Conservation (phyloP, 2,888 invertebrate species). For the Subacronicta megacephala region DNA sequence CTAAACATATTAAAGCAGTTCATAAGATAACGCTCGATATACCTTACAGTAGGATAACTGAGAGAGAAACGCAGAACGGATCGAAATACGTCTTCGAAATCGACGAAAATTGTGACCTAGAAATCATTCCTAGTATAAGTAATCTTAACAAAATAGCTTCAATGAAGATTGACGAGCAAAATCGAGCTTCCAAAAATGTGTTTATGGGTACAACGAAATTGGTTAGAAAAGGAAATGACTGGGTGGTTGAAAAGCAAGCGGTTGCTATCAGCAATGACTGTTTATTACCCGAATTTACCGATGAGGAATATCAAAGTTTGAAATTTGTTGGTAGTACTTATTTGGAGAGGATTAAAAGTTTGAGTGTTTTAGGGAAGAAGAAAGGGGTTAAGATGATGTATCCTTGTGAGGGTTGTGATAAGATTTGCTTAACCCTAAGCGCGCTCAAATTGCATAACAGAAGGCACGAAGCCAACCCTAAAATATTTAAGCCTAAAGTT, state of each 20-base stretch:
- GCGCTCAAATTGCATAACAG: conserved; percentile 75
- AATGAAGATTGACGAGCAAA: conserved; percentile 68
- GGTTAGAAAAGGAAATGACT: conserved; percentile 72
- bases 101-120: conserved; percentile 61
- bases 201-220: conserved; percentile 70
- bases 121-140: conserved; percentile 78
- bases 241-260: conserved; percentile 73
- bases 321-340: conserved; percentile 61
- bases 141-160: conserved; percentile 72
- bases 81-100: conserved; percentile 71
- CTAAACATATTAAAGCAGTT: conserved; percentile 60
- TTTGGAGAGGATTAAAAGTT: conserved; percentile 66
- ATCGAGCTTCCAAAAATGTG: conserved; percentile 60
- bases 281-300: conserved; percentile 63
- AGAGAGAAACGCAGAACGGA: conserved; percentile 57
- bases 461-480: conserved; percentile 72
- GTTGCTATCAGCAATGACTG: conserved; percentile 53
- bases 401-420: conserved; percentile 77
- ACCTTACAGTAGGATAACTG: conserved; percentile 59
- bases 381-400: conserved; percentile 71
- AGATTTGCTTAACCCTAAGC: conserved; percentile 73
- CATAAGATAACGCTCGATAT: conserved; percentile 63
- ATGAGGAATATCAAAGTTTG: conserved; percentile 50
- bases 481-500: conserved; percentile 72
- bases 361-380: conserved; percentile 67